Conservation (phyloP, 2,797 vertebrate species). For the Diglossa cyanea region DNA sequence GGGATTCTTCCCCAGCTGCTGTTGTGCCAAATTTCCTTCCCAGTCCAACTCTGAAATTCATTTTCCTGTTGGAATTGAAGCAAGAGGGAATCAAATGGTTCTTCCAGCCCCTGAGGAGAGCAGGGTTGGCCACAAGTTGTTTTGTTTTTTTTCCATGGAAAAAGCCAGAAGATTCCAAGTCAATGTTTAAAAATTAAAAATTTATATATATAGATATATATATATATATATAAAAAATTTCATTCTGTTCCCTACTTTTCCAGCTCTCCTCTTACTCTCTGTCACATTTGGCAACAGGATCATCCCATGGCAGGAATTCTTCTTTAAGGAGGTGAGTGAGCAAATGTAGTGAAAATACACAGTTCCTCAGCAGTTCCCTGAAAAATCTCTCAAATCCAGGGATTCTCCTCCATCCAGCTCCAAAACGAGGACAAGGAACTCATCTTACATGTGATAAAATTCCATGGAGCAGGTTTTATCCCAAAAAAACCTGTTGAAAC, state of each 20-base stretch:
- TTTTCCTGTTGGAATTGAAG: not conserved
- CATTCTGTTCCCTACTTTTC: not conserved
- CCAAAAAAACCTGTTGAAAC: not conserved
- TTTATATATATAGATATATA: not conserved
- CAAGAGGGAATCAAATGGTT: not conserved
- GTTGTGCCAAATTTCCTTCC: not conserved
- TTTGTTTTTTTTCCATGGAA: not conserved
- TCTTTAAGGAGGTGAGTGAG: not conserved
- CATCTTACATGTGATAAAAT: accelerated
- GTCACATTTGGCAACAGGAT: not conserved
- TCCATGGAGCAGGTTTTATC: not conserved
- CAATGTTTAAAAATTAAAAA: not conserved
- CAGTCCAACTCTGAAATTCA: not conserved
- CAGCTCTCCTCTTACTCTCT: not conserved
- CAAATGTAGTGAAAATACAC: not conserved
- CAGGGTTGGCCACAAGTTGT: not conserved
- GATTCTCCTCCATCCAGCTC: not conserved
- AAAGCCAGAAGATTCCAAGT: not conserved
- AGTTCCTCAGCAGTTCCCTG: not conserved
- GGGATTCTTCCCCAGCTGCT: not conserved
- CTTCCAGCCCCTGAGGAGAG: not conserved
- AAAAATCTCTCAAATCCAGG: not conserved
- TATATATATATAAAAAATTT: not conserved
- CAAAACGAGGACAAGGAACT: not conserved
- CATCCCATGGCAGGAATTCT: not conserved